Conservation (phyloP, 2,888 invertebrate species). For the Luperina nickerlii region DNA sequence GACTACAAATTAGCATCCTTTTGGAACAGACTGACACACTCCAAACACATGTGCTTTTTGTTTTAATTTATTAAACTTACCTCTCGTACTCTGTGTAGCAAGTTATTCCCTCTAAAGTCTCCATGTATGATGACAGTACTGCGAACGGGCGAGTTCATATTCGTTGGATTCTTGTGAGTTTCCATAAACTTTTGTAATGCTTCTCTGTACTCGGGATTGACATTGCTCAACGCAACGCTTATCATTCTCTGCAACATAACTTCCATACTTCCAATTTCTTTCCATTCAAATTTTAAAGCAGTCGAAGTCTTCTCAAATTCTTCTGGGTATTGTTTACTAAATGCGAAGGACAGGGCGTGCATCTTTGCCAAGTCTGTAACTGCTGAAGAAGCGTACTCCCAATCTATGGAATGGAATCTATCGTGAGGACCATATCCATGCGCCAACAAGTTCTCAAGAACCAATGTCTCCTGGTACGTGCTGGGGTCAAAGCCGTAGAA, state of each 20-base stretch:
- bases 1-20: not conserved
- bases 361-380: slow-evolving; percentile 72
- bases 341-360: slow-evolving; percentile 77
- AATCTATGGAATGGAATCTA: slow-evolving; percentile 69
- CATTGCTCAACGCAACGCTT: not conserved
- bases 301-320: slow-evolving; percentile 52
- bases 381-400: slow-evolving; percentile 69
- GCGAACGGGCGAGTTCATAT: not conserved
- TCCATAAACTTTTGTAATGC: slow-evolving; percentile 21
- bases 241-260: fast-evolving
- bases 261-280: not conserved
- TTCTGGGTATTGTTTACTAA: slow-evolving; percentile 69
- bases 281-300: not conserved
- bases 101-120: slow-evolving; percentile 31
- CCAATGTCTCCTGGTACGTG: slow-evolving; percentile 70
- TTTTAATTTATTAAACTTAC: not conserved
- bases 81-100: slow-evolving; percentile 32
- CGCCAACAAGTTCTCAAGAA: slow-evolving; percentile 71
- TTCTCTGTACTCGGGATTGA: not conserved
- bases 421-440: slow-evolving; percentile 57
- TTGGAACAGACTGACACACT: not conserved
- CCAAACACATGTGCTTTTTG: not conserved
- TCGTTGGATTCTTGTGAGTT: not conserved
- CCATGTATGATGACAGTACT: slow-evolving; percentile 25
- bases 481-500: slow-evolving; percentile 67